phyloP scores from a whole-genome alignment of 2,113 vertebrate genomes.

The Tyrannus savana region DNA sequence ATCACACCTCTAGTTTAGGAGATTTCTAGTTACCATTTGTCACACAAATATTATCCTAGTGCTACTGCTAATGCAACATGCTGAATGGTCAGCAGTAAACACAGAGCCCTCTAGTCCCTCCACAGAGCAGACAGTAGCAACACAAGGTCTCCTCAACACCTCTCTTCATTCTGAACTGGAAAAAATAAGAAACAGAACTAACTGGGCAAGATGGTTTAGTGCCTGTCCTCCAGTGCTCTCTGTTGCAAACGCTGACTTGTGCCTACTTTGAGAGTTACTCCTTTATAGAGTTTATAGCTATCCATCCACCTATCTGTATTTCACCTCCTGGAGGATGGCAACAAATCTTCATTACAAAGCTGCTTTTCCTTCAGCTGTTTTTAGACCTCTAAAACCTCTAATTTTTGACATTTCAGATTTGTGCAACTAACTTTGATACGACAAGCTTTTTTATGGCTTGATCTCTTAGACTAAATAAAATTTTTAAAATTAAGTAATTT shows the following conservation, averaged over 20 bases:
- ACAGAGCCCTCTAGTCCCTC: not conserved
- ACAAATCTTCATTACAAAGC: not conserved
- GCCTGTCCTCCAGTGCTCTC: not conserved
- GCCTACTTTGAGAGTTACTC: not conserved
- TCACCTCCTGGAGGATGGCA: not conserved
- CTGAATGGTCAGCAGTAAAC: not conserved
- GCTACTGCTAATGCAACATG: not conserved
- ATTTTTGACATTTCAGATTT: not conserved
- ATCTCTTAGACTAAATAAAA: not conserved
- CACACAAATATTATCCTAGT: not conserved
- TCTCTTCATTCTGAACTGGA: not conserved
- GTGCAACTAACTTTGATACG: not conserved
- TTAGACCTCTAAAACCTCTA: not conserved
- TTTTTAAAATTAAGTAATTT: not conserved
- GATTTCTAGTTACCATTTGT: not conserved
- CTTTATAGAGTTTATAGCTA: not conserved
- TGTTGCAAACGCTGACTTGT: not conserved
- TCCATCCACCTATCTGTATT: not conserved
- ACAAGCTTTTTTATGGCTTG: not conserved
- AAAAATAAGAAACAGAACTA: not conserved
- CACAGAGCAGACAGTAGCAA: not conserved
- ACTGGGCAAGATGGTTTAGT: not conserved
- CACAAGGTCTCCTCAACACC: not conserved
- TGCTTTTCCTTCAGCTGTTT: not conserved
- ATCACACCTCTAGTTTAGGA: not conserved